A percentile compares a stretch with the other conserved stretches of the same genome.
Evolutionary conservation across 2,113 vertebrate species (phyloP).

Genomic region (Odocoileus hemionus): DNA sequence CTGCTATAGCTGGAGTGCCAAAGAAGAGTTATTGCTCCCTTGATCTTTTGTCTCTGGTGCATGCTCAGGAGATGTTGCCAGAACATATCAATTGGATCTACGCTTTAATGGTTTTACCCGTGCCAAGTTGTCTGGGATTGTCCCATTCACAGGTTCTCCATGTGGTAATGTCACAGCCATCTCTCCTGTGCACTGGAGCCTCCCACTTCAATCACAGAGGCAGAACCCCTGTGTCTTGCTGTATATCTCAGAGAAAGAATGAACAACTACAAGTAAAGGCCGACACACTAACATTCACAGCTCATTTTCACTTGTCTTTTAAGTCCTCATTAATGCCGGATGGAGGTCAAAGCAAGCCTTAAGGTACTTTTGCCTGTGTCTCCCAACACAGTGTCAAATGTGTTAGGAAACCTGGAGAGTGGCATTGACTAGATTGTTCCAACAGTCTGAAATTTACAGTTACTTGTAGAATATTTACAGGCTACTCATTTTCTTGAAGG

Average conservation of each 20-base stretch:
- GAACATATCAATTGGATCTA: background rate
- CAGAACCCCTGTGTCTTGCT: background rate
- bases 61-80: background rate
- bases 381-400: background rate
- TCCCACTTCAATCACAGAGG: background rate
- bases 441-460: background rate
- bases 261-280: background rate
- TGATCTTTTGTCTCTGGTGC: constrained; percentile 20
- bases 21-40: background rate
- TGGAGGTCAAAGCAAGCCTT: background rate
- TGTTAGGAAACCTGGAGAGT: background rate
- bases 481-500: background rate
- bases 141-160: background rate
- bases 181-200: background rate
- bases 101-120: background rate
- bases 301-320: background rate
- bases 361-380: background rate
- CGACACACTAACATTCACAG: background rate
- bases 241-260: background rate
- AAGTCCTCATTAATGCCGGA: background rate
- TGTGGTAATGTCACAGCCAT: background rate
- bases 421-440: background rate
- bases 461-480: background rate
- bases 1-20: background rate
- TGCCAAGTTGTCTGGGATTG: background rate